phyloP scores from a whole-genome alignment of 2,797 vertebrate species.

The Pantherophis vulpinus region DNA sequence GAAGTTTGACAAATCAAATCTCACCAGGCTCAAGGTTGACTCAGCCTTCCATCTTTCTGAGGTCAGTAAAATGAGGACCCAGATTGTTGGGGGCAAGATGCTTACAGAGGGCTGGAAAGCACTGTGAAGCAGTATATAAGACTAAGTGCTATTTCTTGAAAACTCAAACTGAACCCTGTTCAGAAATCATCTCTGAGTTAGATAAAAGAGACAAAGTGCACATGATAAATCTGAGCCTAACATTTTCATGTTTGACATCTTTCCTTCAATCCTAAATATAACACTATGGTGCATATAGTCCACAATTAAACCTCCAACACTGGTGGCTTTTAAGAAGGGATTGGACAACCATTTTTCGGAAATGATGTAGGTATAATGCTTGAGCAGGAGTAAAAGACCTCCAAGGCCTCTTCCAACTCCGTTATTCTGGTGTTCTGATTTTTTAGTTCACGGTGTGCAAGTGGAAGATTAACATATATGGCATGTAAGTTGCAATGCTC shows the following conservation, averaged over 20 bases:
- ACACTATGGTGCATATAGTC: neutral
- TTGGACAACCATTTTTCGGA: neutral
- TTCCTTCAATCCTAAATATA: neutral
- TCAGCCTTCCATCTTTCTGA: no score
- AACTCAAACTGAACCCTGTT: neutral
- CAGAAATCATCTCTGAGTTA: neutral
- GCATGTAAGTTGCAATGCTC: neutral
- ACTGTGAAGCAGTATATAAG: no score
- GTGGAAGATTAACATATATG: neutral
- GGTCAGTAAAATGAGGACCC: no score
- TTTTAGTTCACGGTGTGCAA: neutral
- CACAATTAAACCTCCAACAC: no score
- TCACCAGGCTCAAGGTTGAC: no score
- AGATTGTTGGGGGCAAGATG: no score
- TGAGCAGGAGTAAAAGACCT: no score
- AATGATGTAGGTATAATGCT: neutral
- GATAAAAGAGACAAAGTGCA: neutral
- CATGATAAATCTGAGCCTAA: neutral
- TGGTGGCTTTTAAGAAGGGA: no score
- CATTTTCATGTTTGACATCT: neutral
- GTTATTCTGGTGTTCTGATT: neutral
- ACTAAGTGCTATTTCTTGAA: neutral
- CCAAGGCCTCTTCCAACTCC: neutral
- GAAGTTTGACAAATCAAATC: no score
- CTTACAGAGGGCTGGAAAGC: no score